Evolutionary conservation across 2,888 invertebrate species (phyloP).

Genomic region (Pimpla rufipes): DNA sequence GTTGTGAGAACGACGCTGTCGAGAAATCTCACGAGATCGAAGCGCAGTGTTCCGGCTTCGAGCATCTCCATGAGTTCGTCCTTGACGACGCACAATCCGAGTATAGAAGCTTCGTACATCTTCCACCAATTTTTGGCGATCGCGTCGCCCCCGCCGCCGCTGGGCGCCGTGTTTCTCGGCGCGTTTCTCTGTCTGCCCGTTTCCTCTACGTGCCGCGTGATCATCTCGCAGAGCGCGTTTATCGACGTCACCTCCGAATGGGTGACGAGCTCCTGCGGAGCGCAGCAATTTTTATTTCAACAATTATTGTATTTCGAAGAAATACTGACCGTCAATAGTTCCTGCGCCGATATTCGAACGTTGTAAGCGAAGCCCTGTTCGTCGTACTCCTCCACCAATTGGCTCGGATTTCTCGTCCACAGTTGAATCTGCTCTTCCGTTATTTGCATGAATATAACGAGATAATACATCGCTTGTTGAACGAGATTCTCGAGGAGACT

Average conservation of each 20-base stretch:
- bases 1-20: slow-evolving; percentile 86
- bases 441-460: slow-evolving; percentile 90
- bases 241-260: slow-evolving; percentile 87
- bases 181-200: slow-evolving; percentile 86
- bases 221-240: slow-evolving; percentile 87
- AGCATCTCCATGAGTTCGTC: slow-evolving; percentile 84
- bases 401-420: slow-evolving; percentile 89
- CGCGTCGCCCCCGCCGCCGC: slow-evolving; percentile 66
- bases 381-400: slow-evolving; percentile 90
- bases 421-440: slow-evolving; percentile 89
- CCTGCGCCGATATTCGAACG: slow-evolving; percentile 89
- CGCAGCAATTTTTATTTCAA: slow-evolving; percentile 36
- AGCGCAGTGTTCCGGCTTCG: slow-evolving; percentile 78
- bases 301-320: not conserved
- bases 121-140: slow-evolving; percentile 88
- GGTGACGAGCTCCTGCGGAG: slow-evolving; percentile 76
- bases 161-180: slow-evolving; percentile 79
- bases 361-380: slow-evolving; percentile 89
- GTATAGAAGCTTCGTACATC: slow-evolving; percentile 89
- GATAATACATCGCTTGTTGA: slow-evolving; percentile 89
- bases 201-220: slow-evolving; percentile 88
- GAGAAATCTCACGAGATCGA: slow-evolving; percentile 83
- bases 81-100: slow-evolving; percentile 87
- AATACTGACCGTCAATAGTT: slow-evolving; percentile 87
- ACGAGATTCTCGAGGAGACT: slow-evolving; percentile 87